phyloP scores from a whole-genome alignment of 2,113 vertebrate species.

The Taxidea taxus region DNA sequence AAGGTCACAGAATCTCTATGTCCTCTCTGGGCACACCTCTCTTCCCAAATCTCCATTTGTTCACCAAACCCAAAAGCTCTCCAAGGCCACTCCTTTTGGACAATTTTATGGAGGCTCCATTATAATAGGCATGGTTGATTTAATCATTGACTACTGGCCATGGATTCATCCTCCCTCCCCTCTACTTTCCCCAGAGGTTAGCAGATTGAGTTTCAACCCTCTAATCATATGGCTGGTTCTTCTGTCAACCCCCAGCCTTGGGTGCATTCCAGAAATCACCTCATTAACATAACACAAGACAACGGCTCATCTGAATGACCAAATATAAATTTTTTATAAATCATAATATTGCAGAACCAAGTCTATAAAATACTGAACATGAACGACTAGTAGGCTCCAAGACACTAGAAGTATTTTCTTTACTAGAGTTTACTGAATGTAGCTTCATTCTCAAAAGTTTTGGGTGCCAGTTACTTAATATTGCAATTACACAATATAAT shows the following conservation, averaged over 20 bases:
- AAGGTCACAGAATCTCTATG: too few relatives aligned
- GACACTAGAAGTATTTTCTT: background rate
- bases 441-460: background rate
- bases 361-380: background rate
- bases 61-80: background rate
- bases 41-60: background rate
- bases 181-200: background rate
- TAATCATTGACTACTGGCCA: background rate
- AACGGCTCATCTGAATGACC: background rate
- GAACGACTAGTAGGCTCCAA: background rate
- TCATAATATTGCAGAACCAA: background rate
- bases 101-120: background rate
- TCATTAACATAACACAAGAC: background rate
- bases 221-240: background rate
- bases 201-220: background rate
- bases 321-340: background rate
- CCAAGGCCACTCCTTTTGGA: background rate
- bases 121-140: background rate
- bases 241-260: background rate
- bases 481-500: background rate
- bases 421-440: background rate
- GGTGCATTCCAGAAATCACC: background rate
- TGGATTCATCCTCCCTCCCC: background rate
- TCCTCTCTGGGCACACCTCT: background rate
- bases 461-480: background rate